These are phyloP conservation scores for Clarias gariepinus DNA, from an alignment of 2,113 vertebrate species.

Conservation along the genomic window DNA sequence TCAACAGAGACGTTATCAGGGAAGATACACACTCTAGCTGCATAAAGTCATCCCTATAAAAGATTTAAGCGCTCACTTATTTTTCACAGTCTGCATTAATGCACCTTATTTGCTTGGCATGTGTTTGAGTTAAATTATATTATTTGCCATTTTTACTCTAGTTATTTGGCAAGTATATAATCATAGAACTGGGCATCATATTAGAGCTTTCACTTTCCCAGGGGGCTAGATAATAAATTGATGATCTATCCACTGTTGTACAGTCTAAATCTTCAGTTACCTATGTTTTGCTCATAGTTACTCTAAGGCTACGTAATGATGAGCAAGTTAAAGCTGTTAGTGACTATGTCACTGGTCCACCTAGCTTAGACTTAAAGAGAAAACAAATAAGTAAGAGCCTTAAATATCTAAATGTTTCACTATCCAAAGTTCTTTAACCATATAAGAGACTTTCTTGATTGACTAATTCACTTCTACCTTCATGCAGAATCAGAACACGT, in stretches of 20 bases:
- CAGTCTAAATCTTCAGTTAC: not conserved
- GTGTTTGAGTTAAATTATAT: not conserved
- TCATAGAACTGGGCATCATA: not conserved
- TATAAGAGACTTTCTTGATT: not conserved
- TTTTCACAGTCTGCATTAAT: not conserved
- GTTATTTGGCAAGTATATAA: not conserved
- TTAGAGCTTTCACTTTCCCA: not conserved
- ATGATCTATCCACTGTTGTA: not conserved
- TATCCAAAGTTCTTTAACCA: not conserved
- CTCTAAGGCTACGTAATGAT: constrained; percentile 1
- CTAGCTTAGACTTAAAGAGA: not conserved
- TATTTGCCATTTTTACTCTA: not conserved
- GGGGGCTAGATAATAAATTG: not conserved
- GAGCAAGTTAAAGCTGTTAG: constrained; percentile 15
- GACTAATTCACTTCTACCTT: not conserved
- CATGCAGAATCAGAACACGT: not conserved
- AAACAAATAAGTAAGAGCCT: not conserved
- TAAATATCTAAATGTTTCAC: not conserved
- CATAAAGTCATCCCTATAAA: not conserved
- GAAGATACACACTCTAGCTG: not conserved
- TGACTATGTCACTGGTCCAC: not conserved
- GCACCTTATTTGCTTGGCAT: not conserved
- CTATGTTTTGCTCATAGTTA: not conserved
- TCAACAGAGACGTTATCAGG: not conserved
- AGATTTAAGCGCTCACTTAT: not conserved